Evolutionary conservation across 2,797 vertebrate genomes (phyloP).

Genomic region (Melanotaenia parkinsoni): DNA sequence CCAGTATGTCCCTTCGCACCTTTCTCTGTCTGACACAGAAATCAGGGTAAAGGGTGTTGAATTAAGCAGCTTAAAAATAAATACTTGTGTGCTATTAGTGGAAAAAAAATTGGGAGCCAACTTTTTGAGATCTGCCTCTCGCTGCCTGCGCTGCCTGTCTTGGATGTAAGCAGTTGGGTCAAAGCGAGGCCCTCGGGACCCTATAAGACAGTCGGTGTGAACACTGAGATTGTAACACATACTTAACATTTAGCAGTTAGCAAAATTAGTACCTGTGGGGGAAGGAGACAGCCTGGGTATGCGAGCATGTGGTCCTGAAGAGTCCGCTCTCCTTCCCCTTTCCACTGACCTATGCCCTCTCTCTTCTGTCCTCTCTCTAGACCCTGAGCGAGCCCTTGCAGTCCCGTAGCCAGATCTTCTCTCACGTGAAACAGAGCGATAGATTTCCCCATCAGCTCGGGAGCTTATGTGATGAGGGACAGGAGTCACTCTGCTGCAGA

Average conservation of each 20-base stretch:
- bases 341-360: constrained; percentile 68
- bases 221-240: not conserved
- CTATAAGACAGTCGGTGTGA: constrained; percentile 57
- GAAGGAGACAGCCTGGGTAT: constrained; percentile 85
- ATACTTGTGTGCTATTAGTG: not conserved
- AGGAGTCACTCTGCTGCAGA: constrained; percentile 79
- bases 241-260: not conserved
- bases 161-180: constrained; percentile 93
- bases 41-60: not conserved
- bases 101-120: constrained; percentile 59
- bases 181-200: constrained; percentile 82
- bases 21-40: constrained; percentile 81
- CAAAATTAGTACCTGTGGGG: constrained; percentile 74
- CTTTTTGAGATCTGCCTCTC: constrained; percentile 87
- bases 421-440: constrained; percentile 82
- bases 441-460: constrained; percentile 72
- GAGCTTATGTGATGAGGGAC: constrained; percentile 62
- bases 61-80: not conserved
- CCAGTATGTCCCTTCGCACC: constrained; percentile 79
- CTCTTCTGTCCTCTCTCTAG: constrained; percentile 79
- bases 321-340: constrained; percentile 78
- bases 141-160: constrained; percentile 86
- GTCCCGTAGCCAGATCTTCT: constrained; percentile 58
- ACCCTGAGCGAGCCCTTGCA: constrained; percentile 83
- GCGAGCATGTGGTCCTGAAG: constrained; percentile 73